Base-by-base conservation (phyloP, 2,113 vertebrate species). In the Calyptommatus sinebrachiatus region DNA sequence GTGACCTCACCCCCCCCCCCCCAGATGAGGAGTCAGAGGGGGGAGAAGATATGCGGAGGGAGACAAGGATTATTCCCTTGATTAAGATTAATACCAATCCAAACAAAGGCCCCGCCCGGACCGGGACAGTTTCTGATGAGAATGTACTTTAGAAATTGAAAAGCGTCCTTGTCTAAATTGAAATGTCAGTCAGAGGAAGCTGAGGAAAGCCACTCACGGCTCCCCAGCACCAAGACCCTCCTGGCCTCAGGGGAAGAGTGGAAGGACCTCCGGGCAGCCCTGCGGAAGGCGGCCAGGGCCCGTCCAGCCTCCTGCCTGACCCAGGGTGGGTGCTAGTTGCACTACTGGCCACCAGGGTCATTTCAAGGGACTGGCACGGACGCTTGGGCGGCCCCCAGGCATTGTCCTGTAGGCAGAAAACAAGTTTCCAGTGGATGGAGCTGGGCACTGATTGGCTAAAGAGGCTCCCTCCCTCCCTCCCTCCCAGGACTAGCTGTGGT, bases 31-130 rank as follows among this genome's bases (percentile, higher is more conserved):
- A 1, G 62, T 24, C 76, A 21, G 20, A 5, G 5, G 35, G 7
- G n/a, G 46, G 53, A 28, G 0, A 1, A 5, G 83, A 28, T 16
- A 0, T 0, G 0, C 0, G 61, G 22, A 14, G 22, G 73, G 10
- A 4, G 4, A 21, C 62, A 0, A 0, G 65, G 74, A 0, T 5
- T 0, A 0, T 7, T 67, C 9, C 10, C 46, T 45, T 31, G 26
- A 50, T 9, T 5, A 2, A 68, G 48, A 26, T 71, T 8, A 22
- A 77, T 66, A n/a, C 0, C 0, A 1, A 81, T 73, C 5, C 70
- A 67, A 63, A 61, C 78, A 85, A 24, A 28, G 29, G 50, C 80
- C 0, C 67, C 20, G 0, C 14, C 28, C 1, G 5, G 10, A 29
- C 0, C 35, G 24, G 2, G 2, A 1, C 8, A 70, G 20, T 60